Percentiles rank a stretch among this genome's conserved stretches.
phyloP scores from a whole-genome alignment of 2,113 vertebrate genomes.

The Heterotis niloticus region DNA sequence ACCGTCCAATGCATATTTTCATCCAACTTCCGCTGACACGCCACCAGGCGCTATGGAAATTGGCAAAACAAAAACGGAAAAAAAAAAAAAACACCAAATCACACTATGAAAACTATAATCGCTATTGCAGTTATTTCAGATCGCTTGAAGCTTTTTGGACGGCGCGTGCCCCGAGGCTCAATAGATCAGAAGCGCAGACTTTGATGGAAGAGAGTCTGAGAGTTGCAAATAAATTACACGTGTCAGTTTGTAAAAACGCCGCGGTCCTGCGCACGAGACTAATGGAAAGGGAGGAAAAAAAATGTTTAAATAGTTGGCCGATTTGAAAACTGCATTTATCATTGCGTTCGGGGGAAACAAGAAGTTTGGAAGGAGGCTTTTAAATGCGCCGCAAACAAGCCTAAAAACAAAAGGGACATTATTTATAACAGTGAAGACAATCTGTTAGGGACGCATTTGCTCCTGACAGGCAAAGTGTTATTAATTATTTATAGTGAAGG shows the following conservation, averaged over 20 bases:
- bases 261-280: neutral
- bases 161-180: neutral
- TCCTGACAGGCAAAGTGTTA: slow-evolving; percentile 40
- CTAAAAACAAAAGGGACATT: slow-evolving; percentile 6
- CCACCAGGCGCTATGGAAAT: neutral
- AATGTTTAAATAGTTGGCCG: slow-evolving; percentile 14
- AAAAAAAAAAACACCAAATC: neutral
- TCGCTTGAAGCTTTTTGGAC: too few species aligned
- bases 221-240: neutral
- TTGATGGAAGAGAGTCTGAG: neutral
- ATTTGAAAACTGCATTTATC: neutral
- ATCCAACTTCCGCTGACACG: too few species aligned
- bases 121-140: too few species aligned
- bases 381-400: neutral
- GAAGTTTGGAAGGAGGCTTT: neutral
- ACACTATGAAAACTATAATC: too few species aligned
- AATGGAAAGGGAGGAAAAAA: neutral
- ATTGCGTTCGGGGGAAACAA: slow-evolving; percentile 1
- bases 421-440: slow-evolving; percentile 17
- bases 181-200: neutral
- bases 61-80: neutral
- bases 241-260: neutral
- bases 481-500: slow-evolving; percentile 43
- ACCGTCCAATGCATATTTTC: neutral
- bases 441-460: slow-evolving; percentile 14